Conservation (phyloP, 2,797 vertebrate species). For the Coendou prehensilis region DNA sequence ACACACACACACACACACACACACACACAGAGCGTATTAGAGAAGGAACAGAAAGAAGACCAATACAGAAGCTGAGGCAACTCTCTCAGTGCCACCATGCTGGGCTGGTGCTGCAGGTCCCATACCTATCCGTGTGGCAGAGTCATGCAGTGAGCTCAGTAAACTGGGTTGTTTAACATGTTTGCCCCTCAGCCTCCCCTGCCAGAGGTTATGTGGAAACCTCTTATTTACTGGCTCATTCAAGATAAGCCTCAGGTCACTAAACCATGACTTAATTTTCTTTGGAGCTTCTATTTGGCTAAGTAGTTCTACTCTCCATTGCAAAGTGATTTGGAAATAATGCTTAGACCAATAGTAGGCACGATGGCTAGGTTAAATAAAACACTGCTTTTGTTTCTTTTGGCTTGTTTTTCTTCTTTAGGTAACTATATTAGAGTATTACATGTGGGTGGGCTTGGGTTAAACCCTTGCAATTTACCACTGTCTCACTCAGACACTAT, state of each 20-base stretch:
- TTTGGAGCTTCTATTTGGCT: conserved; percentile 52
- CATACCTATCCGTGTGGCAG: accelerated
- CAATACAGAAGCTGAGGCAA: not conserved
- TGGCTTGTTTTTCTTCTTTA: not conserved
- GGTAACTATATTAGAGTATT: not conserved
- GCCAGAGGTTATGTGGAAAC: not conserved
- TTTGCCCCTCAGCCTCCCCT: not conserved
- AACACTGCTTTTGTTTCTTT: not conserved
- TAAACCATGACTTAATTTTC: conserved; percentile 46
- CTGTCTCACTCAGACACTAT: not conserved
- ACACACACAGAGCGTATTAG: not conserved
- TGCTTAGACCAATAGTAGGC: not conserved
- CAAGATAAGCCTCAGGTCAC: not conserved
- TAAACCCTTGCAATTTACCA: not conserved
- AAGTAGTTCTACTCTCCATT: not conserved
- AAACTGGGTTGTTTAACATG: not conserved
- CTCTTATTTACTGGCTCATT: not conserved
- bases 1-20: accelerated
- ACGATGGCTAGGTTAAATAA: not conserved
- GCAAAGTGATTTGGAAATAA: conserved; percentile 11
- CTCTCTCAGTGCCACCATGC: not conserved
- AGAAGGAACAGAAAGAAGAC: not conserved
- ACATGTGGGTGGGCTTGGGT: not conserved
- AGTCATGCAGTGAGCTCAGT: not conserved
- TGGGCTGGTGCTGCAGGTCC: not conserved